Percentiles rank a stretch among this genome's conserved stretches.
Conservation (phyloP, 2,888 invertebrate species). For the Sussaba pulchella region DNA sequence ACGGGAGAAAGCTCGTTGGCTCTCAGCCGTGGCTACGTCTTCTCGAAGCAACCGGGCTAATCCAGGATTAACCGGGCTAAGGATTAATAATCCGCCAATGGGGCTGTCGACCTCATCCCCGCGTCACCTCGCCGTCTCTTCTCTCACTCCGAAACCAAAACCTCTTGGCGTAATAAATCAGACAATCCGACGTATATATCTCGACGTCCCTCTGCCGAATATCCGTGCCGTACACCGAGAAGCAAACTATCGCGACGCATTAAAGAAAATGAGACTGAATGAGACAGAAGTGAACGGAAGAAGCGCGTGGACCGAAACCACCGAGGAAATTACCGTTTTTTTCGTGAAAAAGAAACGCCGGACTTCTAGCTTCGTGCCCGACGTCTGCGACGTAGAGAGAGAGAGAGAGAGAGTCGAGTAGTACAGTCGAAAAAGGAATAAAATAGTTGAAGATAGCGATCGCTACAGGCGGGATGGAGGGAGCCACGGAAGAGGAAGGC, state of each 20-base stretch:
- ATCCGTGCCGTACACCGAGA: no score
- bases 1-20: constrained; percentile 37
- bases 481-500: constrained; percentile 26
- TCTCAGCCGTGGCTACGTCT: constrained; percentile 24
- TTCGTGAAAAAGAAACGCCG: constrained; percentile 27
- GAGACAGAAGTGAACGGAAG: not conserved
- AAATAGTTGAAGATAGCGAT: constrained; percentile 4
- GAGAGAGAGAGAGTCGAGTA: constrained; percentile 21
- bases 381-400: not conserved
- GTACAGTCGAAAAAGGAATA: not conserved
- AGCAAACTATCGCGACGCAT: no score
- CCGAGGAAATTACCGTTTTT: constrained; percentile 53
- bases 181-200: constrained; percentile 34
- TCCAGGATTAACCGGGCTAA: constrained; percentile 61
- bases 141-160: constrained; percentile 17
- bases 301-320: not conserved
- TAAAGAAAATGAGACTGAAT: no score
- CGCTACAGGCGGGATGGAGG: not conserved
- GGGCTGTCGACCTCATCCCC: constrained; percentile 22
- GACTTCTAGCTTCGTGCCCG: constrained; percentile 33
- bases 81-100: constrained; percentile 66
- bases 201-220: constrained; percentile 12
- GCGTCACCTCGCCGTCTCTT: not conserved
- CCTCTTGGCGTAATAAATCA: constrained; percentile 50
- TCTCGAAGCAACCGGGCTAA: constrained; percentile 60